Evolutionary conservation across 1,140 invertebrate genomes (phyloP).

Genomic region (Euglossa dilemma): DNA sequence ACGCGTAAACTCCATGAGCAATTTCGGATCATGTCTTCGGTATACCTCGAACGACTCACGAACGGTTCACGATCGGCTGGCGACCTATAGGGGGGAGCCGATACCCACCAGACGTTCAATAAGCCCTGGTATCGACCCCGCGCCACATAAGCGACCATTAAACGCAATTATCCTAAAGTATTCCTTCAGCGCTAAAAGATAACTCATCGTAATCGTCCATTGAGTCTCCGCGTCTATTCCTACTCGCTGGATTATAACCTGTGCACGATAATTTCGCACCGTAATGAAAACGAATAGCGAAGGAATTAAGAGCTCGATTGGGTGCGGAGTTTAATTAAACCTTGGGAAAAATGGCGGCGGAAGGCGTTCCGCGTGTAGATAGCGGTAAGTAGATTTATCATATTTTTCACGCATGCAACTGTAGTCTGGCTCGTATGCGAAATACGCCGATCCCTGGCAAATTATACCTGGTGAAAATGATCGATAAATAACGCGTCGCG

Average conservation of each 20-base stretch:
- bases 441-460: not conserved
- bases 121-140: not conserved
- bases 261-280: not conserved
- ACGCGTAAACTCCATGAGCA: slow-evolving; percentile 62
- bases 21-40: slow-evolving; percentile 58
- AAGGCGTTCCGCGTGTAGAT: not conserved
- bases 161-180: slow-evolving; percentile 3
- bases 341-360: not conserved
- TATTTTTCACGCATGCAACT: not conserved
- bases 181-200: not conserved
- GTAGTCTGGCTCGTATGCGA: not conserved
- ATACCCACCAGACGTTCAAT: slow-evolving; percentile 41
- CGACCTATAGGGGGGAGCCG: not conserved
- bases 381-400: not conserved
- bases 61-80: slow-evolving; percentile 39
- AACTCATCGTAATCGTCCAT: slow-evolving; percentile 2
- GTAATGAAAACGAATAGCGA: not conserved
- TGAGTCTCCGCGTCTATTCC: not conserved
- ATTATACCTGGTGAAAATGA: not conserved
- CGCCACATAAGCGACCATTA: not conserved
- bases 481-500: not conserved
- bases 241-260: not conserved
- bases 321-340: not conserved
- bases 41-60: slow-evolving; percentile 54
- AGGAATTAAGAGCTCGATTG: not conserved